Base-by-base conservation (phyloP, 2,888 invertebrate genomes). In the Clistopyga incitator region DNA sequence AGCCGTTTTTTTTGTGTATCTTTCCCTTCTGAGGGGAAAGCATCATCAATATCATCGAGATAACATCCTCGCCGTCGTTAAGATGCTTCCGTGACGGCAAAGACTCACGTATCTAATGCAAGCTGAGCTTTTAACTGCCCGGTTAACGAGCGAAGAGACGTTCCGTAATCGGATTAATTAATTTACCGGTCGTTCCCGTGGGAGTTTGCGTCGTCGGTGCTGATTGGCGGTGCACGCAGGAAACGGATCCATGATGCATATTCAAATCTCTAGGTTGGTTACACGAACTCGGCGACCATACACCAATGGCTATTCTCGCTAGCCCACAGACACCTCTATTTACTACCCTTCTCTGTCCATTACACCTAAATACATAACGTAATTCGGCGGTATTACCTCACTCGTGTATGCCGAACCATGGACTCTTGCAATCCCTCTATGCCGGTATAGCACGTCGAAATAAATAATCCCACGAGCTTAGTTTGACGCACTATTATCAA, bases 151-250 rank as follows among this genome's bases (percentile, higher is more conserved):
- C 81, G 84, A 84, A 84, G 85, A 86, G 78, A 85, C 86, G 84
- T 84, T 87, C 85, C 82, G 85, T 87, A 86, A 87, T 87, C 82
- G 84, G 85, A 87, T 87, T 87, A 86, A 87, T 86, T 87, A 87
- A 87, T 87, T 86, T 83, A 85, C 78, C 79, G 70, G 54, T 68
- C 52, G 79, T 52, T 70, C 75, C 64, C 70, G 25, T 75, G 59
- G 38, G 61, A 71, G 67, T 25, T 50, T 80, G 76, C 64, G 50
- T 52, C 65, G 45, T 50, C 47, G n/a, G 45, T 38, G 52, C 82
- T 70, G 20, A 47, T 54, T 50, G 50, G 47, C 47, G 56, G 47
- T 20, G 34, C 68, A 68, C 67, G 72, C 74, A 75, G 75, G 77
- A 75, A 82, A 85, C 76, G 78, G 77, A 78, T 78, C 80, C 64